Conservation (phyloP, 2,113 vertebrate species). For the Proterorhinus semilunaris region DNA sequence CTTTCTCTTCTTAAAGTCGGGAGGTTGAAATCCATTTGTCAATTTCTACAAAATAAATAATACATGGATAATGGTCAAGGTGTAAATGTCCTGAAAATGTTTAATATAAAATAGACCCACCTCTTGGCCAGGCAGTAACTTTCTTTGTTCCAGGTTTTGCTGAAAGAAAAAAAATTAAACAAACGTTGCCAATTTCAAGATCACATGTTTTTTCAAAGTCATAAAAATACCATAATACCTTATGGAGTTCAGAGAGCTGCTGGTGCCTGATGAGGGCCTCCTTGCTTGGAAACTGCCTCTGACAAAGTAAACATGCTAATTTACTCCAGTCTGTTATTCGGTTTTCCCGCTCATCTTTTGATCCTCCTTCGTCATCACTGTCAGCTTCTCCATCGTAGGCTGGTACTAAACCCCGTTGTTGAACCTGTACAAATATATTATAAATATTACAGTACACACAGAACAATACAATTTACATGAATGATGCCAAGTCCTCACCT, state of each 20-base stretch:
- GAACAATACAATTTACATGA: background rate
- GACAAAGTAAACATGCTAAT: conserved; percentile 87
- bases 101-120: conserved; percentile 44
- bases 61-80: background rate
- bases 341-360: conserved; percentile 79
- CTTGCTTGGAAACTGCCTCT: conserved; percentile 90
- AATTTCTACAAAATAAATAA: conserved; percentile 67
- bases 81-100: background rate
- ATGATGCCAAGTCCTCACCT: conserved; percentile 63
- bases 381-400: conserved; percentile 87
- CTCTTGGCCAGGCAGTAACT: conserved; percentile 78
- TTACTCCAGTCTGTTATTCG: conserved; percentile 89
- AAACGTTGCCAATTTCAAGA: background rate
- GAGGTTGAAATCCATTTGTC: conserved; percentile 74
- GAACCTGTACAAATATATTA: conserved; percentile 50
- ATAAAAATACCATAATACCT: conserved; percentile 67
- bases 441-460: background rate
- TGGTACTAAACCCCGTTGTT: conserved; percentile 77
- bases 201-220: background rate
- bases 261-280: conserved; percentile 89
- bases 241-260: conserved; percentile 90
- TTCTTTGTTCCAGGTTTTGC: conserved; percentile 90
- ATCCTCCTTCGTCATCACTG: conserved; percentile 83
- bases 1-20: conserved; percentile 82
- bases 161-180: conserved; percentile 39